phyloP scores from a whole-genome alignment of 2,113 vertebrate species.

The Athene noctua region DNA sequence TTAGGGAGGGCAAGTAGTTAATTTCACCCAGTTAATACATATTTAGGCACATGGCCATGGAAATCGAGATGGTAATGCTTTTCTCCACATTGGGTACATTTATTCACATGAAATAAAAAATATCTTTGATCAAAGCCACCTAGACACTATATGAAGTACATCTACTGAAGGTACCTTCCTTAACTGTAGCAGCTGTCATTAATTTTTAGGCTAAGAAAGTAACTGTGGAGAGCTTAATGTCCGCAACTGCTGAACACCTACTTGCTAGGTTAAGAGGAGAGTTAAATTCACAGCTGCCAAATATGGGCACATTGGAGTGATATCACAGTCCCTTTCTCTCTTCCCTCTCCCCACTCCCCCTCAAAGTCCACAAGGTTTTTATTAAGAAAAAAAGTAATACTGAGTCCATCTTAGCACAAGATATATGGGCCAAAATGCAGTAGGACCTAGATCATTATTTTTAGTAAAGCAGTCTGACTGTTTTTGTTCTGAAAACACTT shows the following conservation, averaged over 20 bases:
- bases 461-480: not conserved
- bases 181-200: not conserved
- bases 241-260: not conserved
- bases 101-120: not conserved
- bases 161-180: not conserved
- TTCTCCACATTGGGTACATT: not conserved
- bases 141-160: not conserved
- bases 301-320: not conserved
- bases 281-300: not conserved
- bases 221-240: not conserved
- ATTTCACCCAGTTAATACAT: not conserved
- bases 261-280: not conserved
- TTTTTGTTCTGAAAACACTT: slow-evolving; percentile 14
- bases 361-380: not conserved
- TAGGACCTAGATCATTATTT: not conserved
- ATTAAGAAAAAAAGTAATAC: not conserved
- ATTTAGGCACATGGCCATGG: not conserved
- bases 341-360: not conserved
- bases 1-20: not conserved
- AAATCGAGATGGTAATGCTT: not conserved
- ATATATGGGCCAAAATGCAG: not conserved
- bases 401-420: not conserved
- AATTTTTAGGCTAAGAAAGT: not conserved
- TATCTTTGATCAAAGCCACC: not conserved
- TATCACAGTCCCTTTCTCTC: not conserved